Base-by-base conservation (phyloP, 2,888 invertebrate genomes). In the Ochropleura leucogaster region DNA sequence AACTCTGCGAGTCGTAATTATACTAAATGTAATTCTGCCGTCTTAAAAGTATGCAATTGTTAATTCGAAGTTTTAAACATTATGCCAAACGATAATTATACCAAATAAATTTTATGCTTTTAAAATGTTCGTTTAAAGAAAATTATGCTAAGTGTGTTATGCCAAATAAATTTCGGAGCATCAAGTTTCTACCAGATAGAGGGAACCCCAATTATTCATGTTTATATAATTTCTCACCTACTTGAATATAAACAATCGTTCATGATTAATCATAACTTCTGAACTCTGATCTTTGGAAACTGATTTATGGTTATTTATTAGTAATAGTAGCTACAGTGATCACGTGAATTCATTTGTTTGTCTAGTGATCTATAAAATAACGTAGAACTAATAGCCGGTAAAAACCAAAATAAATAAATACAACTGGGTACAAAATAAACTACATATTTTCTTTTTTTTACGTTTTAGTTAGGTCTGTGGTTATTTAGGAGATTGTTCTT, bases 291-390 rank as follows among this genome's bases (percentile, higher is more conserved):
- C 80, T 76, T 40, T 57, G 12, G 14, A 65, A 51, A 60, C 59
- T 16, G 46, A 81, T 76, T 16, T 16, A 44, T 60, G 46, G 65
- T 76, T 57, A 82, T 82, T 77, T 66, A 77, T 68, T 72, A 62
- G 60, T 3, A 20, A 55, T 70, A 57, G 53, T 68, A 51, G 14
- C 65, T 63, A 65, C 44, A 57, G 60, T 42, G 55, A 20, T 71
- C 82, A 76, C 77, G 51, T 68, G 30, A 30, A 30, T 30, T 30
- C 30, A 30, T 3, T 2, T 30, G 53, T 60, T 46, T 20, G 12
- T 51, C 30, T 10, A 20, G n/a, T 20, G 8, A 4, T 53, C n/a
- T 57, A 20, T 16, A 18, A 2, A 46, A 20, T 40, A 10, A 14
- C 12, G 9, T 57, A 44, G 44, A 30, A n/a, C 4, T 10, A 49